phyloP scores from a whole-genome alignment of 2,797 vertebrate species.

The Thunnus albacares region DNA sequence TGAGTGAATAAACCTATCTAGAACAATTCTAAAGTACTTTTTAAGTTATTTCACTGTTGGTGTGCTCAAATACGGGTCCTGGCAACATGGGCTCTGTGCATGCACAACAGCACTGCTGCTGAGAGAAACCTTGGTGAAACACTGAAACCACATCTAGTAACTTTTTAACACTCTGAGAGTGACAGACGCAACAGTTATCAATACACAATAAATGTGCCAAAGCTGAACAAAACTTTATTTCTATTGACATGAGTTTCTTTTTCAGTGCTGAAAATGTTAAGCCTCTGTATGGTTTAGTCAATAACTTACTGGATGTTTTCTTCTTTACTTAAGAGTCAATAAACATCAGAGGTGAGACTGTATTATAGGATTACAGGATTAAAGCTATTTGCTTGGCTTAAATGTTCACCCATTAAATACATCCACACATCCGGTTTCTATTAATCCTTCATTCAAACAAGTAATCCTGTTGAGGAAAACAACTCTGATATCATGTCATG shows the following conservation, averaged over 20 bases:
- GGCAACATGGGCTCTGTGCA: too few species aligned
- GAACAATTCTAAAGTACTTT: too few species aligned
- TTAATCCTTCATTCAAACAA: constrained; percentile 62
- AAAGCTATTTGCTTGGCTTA: constrained; percentile 41
- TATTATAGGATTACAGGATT: constrained; percentile 67
- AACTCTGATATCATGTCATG: constrained; percentile 26
- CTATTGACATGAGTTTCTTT: background rate
- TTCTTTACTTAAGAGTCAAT: constrained; percentile 31
- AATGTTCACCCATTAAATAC: constrained; percentile 53
- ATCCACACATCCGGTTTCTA: constrained; percentile 45
- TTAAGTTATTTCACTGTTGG: too few species aligned
- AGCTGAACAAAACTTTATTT: background rate
- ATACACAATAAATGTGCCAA: too few species aligned
- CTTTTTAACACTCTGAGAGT: background rate
- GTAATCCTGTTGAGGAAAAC: constrained; percentile 54
- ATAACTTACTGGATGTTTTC: constrained; percentile 26
- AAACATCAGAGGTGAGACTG: constrained; percentile 28
- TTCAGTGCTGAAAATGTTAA: background rate
- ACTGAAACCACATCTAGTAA: too few species aligned
- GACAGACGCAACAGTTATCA: background rate
- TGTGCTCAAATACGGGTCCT: too few species aligned
- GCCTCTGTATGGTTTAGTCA: background rate
- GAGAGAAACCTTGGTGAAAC: too few species aligned
- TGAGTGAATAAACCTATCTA: too few species aligned
- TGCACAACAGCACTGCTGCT: too few species aligned